phyloP scores from a whole-genome alignment of 2,113 vertebrate genomes.

The Gobiocypris rarus region DNA sequence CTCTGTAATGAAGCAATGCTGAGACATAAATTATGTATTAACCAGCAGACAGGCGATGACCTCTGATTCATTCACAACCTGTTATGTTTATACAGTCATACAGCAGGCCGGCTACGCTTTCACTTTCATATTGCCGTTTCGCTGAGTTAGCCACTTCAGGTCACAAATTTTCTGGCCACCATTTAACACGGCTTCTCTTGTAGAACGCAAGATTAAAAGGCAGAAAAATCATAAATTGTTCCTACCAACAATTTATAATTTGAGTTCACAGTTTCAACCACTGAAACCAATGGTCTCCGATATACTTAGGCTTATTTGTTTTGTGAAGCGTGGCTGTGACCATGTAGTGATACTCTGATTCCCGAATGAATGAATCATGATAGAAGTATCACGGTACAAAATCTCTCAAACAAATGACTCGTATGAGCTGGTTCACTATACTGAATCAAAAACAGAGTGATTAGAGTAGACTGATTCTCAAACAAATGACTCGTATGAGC shows the following conservation, averaged over 20 bases:
- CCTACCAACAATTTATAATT: neutral
- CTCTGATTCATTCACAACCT: slow-evolving; percentile 42
- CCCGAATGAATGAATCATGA: too few relatives aligned
- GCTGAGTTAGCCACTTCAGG: neutral
- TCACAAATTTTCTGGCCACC: neutral
- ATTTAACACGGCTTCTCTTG: neutral
- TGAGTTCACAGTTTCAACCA: too few relatives aligned
- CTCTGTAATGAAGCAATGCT: slow-evolving; percentile 23
- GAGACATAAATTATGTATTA: slow-evolving; percentile 37
- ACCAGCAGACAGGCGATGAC: slow-evolving; percentile 38
- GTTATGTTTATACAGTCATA: slow-evolving; percentile 40
- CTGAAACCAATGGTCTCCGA: too few relatives aligned
- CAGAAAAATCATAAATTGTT: neutral
- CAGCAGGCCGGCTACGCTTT: slow-evolving; percentile 8
- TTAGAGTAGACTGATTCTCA: too few relatives aligned
- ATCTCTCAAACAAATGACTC: too few relatives aligned
- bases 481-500: too few relatives aligned
- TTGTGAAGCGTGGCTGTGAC: too few relatives aligned
- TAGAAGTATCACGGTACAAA: too few relatives aligned
- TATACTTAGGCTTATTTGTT: too few relatives aligned
- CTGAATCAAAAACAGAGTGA: too few relatives aligned
- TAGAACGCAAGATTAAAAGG: neutral
- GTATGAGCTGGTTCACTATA: too few relatives aligned
- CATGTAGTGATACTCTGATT: neutral
- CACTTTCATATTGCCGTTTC: neutral